A percentile compares a stretch with the other conserved stretches of the same genome.
Conservation (phyloP, 2,888 invertebrate species). For the Drosophila niveifrons region DNA sequence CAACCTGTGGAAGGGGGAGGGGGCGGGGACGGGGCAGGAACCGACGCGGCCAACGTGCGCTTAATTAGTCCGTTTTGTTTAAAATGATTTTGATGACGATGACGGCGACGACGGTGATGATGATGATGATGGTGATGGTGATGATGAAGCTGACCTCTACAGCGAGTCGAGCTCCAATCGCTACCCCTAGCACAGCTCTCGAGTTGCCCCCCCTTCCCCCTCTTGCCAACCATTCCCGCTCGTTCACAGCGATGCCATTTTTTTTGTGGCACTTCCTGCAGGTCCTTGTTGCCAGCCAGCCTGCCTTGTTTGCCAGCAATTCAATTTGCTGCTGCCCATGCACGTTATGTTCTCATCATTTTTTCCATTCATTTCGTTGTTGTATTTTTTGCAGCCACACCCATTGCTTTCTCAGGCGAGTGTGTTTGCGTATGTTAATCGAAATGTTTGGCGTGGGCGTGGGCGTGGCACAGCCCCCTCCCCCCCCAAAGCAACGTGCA, state of each 20-base stretch:
- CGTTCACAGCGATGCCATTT: constrained; percentile 21
- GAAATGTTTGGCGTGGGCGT: constrained; percentile 68
- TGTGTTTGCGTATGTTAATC: constrained; percentile 79
- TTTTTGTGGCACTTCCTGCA: constrained; percentile 49
- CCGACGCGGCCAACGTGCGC: constrained; percentile 59
- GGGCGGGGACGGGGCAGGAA: neutral
- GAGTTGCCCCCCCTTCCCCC: neutral
- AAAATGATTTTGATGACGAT: constrained; percentile 73
- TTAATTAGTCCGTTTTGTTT: constrained; percentile 80
- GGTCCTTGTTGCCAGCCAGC: constrained; percentile 15
- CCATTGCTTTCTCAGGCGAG: constrained; percentile 2
- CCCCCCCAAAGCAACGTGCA: neutral
- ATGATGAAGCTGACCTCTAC: constrained; percentile 50
- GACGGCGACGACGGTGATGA: neutral
- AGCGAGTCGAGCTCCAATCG: neutral
- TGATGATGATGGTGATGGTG: constrained; percentile 19
- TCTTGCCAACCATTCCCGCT: neutral
- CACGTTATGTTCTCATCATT: constrained; percentile 37
- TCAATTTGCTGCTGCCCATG: constrained; percentile 65
- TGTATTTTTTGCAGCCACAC: constrained; percentile 6
- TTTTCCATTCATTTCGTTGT: constrained; percentile 16
- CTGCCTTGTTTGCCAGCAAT: constrained; percentile 66
- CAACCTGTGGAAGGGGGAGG: neutral
- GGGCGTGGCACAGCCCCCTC: constrained; percentile 37
- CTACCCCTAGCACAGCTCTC: neutral